Evolutionary conservation across 2,113 vertebrate species (phyloP), one percentile per base, ranked within the genome.

Genomic region (Fregetta grallaria): DNA sequence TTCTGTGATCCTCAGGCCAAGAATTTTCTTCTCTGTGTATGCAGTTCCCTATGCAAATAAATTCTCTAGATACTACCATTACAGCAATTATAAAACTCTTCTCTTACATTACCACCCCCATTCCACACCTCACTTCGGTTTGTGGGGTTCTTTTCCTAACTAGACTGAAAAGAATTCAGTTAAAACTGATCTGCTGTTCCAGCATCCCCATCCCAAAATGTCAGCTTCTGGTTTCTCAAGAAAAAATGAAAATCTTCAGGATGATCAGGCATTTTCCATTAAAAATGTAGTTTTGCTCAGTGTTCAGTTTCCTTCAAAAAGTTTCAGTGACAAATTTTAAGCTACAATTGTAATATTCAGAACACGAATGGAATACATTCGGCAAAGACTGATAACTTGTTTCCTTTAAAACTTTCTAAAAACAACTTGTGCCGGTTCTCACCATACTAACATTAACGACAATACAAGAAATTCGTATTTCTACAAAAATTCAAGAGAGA

Each of bases 21-120:
- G 13, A 36, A 38, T 13, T 44, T 71, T 45, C 18, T 68, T 25
- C 5, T 0, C 3, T 36, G 6, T 29, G 0, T 15, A 25, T 17
- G 5, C 1, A 59, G 8, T 9, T 44, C 29, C 18, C 9, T 16
- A 4, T 2, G 8, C 17, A 50, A 34, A 62, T 3, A 68, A 47
- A 45, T 32, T 29, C 15, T 74, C 38, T 45, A 71, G 15, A 6
- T 30, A n/a, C 19, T 38, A 38, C 7, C 15, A 23, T 4, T 40
- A 15, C 11, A 72, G 32, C 18, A 83, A 44, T 49, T 40, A n/a
- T 1, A 42, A 59, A 71, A 30, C 12, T 83, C 59, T 59, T 13
- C 32, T 73, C 50, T 77, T 45, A 36, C 32, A 15, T 7, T 34
- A 4, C 3, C 32, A n/a, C 5, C 4, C 22, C n/a, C 10, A 68